Conservation (phyloP, 2,888 invertebrate species). For the Amitus sp. region DNA sequence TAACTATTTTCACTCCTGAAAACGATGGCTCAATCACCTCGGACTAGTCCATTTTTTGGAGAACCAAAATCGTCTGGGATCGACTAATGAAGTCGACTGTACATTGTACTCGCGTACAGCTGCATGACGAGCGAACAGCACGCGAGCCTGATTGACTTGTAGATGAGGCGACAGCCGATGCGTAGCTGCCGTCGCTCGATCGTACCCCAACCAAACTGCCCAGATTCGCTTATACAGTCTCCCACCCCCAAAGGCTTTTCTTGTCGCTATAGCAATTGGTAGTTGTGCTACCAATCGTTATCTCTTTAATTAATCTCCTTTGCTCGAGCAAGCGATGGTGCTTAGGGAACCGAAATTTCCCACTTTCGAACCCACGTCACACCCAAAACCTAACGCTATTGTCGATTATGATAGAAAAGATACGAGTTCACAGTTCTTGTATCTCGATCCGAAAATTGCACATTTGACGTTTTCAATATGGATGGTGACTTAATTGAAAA, state of each 20-base stretch:
- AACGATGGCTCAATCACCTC: no score
- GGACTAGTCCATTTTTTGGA: no score
- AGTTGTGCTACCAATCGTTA: conserved; percentile 46
- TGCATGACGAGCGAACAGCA: conserved; percentile 59
- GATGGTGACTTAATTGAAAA: no score
- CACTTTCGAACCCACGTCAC: no score
- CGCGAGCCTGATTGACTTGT: conserved; percentile 66
- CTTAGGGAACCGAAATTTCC: conserved; percentile 25
- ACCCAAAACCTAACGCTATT: no score
- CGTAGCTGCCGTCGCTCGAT: conserved; percentile 29
- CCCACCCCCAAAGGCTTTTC: conserved; percentile 10
- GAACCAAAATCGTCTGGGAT: conserved; percentile 6
- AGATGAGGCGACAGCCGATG: conserved; percentile 65
- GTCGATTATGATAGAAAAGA: no score
- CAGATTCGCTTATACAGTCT: conserved; percentile 15
- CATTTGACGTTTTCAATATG: no score
- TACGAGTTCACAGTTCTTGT: no score
- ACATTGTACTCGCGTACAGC: conserved; percentile 33
- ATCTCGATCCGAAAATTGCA: no score
- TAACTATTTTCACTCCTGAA: no score
- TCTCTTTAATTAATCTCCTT: conserved; percentile 64
- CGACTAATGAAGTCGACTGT: conserved; percentile 32
- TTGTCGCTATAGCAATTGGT: neutral
- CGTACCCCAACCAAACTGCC: conserved; percentile 30
- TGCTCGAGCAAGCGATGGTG: conserved; percentile 38